Percentiles rank a stretch among this genome's conserved stretches.
phyloP scores from a whole-genome alignment of 2,888 invertebrate species.

The Bellardia pandia region DNA sequence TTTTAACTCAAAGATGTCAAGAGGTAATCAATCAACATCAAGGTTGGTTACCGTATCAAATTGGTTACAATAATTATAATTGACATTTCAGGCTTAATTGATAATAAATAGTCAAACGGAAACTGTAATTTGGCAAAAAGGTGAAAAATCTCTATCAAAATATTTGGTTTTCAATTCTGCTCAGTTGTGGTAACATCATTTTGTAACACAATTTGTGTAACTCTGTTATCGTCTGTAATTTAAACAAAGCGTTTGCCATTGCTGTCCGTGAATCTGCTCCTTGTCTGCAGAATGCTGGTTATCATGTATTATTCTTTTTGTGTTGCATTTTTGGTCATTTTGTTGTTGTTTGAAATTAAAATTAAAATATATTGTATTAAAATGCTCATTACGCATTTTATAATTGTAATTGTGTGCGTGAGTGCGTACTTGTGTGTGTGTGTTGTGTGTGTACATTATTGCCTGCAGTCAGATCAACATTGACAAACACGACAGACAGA shows the following conservation, averaged over 20 bases:
- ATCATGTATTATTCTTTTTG: constrained; percentile 25
- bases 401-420: not conserved
- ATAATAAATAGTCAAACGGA: not conserved
- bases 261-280: not conserved
- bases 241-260: not conserved
- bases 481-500: constrained; percentile 60
- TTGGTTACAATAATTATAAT: not conserved
- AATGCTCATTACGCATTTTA: constrained; percentile 67
- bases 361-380: constrained; percentile 68
- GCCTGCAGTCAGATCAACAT: constrained; percentile 69
- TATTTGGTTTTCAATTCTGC: not conserved
- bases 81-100: not conserved
- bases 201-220: constrained; percentile 22
- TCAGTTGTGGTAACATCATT: not conserved
- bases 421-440: constrained; percentile 10
- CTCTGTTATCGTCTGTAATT: not conserved
- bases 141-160: not conserved
- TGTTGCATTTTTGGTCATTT: constrained; percentile 21
- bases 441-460: constrained; percentile 11
- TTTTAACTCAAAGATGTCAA: not conserved
- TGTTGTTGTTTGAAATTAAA: constrained; percentile 65
- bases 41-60: not conserved
- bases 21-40: constrained; percentile 25
- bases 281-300: constrained; percentile 39
- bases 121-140: not conserved